Evolutionary conservation across 1,140 invertebrate species (phyloP), one percentile per base, ranked within the genome.

Genomic region (Drosophila pseudoobscura): DNA sequence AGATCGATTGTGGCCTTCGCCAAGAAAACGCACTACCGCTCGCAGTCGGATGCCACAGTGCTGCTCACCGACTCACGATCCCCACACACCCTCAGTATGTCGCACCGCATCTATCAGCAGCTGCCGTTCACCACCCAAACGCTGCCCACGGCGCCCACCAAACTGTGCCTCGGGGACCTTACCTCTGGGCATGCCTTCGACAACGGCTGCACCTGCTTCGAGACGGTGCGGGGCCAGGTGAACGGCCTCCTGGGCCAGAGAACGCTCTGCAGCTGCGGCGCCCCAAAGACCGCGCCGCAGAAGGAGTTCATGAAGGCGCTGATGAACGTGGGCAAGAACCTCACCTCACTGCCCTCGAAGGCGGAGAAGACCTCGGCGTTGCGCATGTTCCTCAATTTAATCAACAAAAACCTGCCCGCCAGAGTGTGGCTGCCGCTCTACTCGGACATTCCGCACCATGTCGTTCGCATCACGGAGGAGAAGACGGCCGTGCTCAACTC

Each of bases 401-500:
- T 99, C 44, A 99, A 99, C 93, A 94, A 99, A 59, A 99, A 99
- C 93, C 93, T 99, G 65, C 99, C 99, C 3, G 98, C 98, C 1
- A 93, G 98, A 63, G 98, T 99, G 55, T 99, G 98, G 98, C 92
- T 99, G 64, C 99, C 99, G 13, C 93, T 99, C 41, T 96, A 98
- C 90, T 95, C 99, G 74, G 95, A 99, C 39, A 97, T 99, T 91
- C 97, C 98, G 31, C 97, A 98, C 63, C 97, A 97, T 78, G 96
- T 97, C 70, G 94, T 98, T 2, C 92, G 97, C 82, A 96, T 98
- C 90, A 97, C 97, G 29, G 96, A 96, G 52, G 95, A 96, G 73
- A 97, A 96, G 76, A 97, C 98, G 49, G 98, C 98, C 54, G 98
- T 99, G 47, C 95, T 99, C 53, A 99, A 99, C 92, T 99, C 98